Percentiles rank a stretch among this genome's conserved stretches.
Conservation (phyloP, 2,113 vertebrate species). For the Campylomormyrus numenius region DNA sequence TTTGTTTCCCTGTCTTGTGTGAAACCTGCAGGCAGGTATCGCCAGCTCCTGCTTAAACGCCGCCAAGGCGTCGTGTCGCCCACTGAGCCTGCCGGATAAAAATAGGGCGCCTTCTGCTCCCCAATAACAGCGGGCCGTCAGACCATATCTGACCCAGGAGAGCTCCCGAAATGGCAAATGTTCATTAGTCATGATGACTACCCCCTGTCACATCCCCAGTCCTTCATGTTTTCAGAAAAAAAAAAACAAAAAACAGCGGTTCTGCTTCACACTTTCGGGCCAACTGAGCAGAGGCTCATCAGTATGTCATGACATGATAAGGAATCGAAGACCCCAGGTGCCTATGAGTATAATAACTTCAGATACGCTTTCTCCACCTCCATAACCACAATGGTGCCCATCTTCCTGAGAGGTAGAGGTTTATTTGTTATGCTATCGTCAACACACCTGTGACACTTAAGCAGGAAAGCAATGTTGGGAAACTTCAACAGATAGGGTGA, state of each 20-base stretch:
- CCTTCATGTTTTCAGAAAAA: background rate
- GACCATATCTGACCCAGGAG: background rate
- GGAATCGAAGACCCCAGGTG: background rate
- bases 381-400: background rate
- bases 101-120: background rate
- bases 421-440: background rate
- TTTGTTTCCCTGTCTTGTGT: background rate
- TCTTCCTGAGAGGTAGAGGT: background rate
- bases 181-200: conserved; percentile 2
- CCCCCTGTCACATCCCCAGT: background rate
- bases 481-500: background rate
- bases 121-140: background rate
- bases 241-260: background rate
- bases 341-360: background rate
- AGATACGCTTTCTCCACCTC: background rate
- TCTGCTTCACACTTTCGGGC: background rate
- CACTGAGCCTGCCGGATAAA: background rate
- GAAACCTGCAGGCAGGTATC: background rate
- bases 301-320: background rate
- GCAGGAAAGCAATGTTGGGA: background rate
- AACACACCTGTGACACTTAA: background rate
- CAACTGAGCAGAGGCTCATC: background rate
- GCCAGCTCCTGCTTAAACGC: background rate
- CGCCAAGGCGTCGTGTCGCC: background rate
- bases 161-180: background rate